These are phyloP conservation scores for Morone saxatilis DNA, from an alignment of 2,113 vertebrate genomes.

Conservation along the genomic window DNA sequence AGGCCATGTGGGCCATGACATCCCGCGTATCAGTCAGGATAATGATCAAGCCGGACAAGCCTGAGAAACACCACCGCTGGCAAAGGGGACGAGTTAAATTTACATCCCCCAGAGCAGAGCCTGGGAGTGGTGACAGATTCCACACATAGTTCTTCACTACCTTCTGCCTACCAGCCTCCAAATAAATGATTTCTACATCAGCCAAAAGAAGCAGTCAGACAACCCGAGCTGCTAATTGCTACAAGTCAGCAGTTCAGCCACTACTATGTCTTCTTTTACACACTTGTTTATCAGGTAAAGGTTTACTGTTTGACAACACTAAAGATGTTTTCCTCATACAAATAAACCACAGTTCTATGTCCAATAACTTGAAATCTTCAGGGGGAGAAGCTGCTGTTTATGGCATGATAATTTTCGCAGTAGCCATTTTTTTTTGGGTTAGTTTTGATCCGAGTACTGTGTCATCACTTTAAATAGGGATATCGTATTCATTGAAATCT, in stretches of 20 bases:
- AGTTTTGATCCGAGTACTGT: too few species aligned
- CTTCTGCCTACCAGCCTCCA: constrained; percentile 32
- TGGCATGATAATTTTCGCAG: neutral
- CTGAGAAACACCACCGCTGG: constrained; percentile 43
- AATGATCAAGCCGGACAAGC: constrained; percentile 60
- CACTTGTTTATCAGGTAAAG: neutral
- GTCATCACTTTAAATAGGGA: neutral
- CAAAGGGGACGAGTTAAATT: constrained; percentile 62
- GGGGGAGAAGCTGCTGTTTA: neutral
- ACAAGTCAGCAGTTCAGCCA: constrained; percentile 24
- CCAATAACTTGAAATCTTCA: neutral
- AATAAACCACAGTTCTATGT: neutral
- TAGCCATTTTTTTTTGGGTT: too few species aligned
- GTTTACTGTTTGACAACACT: neutral
- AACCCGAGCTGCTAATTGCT: constrained; percentile 24
- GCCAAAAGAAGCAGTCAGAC: constrained; percentile 36
- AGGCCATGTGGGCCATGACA: constrained; percentile 28
- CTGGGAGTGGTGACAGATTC: constrained; percentile 75
- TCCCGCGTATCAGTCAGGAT: constrained; percentile 39
- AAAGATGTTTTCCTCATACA: neutral
- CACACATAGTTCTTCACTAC: constrained; percentile 60
- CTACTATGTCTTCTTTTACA: constrained; percentile 9
- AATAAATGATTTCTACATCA: constrained; percentile 62
- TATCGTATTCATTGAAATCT: neutral
- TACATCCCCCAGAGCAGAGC: constrained; percentile 56